Evolutionary conservation across 2,113 vertebrate species (phyloP), one percentile per base, ranked within the genome.

Genomic region (Heterotilapia buettikoferi): DNA sequence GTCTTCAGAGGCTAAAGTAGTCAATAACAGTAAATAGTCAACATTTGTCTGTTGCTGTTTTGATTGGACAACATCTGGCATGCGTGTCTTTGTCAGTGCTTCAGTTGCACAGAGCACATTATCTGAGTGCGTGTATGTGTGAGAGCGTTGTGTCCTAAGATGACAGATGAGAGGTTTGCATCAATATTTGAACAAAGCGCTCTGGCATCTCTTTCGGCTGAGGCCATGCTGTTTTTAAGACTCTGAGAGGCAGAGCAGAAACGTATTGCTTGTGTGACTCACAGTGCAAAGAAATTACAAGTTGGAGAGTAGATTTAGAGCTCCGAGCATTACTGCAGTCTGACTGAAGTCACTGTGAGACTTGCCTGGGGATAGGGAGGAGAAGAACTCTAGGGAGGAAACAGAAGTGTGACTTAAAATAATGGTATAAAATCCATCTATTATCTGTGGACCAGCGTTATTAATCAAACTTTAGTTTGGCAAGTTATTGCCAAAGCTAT

Each of bases 151-250:
- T 80, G 83, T 94, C 89, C 85, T 90, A 89, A 92, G 90, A 92
- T 92, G 85, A 93, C 86, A 93, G 93, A 95, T 90, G 92, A 96
- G 92, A 95, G 90, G 82, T 91, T 93, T 80, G 78, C 92, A 95
- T 96, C 85, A 94, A 95, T 96, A 96, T 95, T 94, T 95, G 92
- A 96, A 96, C 94, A 95, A 96, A 95, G 92, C 73, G 26, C 85
- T 88, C 66, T 82, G 76, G 88, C 88, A 63, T 91, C 84, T 87
- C 88, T 94, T 90, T 92, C 85, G 91, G 89, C 86, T 80, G 87
- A 89, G 93, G 84, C 89, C 89, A 18, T 68, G 88, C 86, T 92
- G 89, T 88, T 94, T 93, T 92, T 86, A 91, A 86, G 86, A 82
- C 82, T 47, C 61, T 56, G 76, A 59, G 89, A 86, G 90, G 80